Conservation (phyloP, 1,140 invertebrate genomes). For the Euborellia annulipes region DNA sequence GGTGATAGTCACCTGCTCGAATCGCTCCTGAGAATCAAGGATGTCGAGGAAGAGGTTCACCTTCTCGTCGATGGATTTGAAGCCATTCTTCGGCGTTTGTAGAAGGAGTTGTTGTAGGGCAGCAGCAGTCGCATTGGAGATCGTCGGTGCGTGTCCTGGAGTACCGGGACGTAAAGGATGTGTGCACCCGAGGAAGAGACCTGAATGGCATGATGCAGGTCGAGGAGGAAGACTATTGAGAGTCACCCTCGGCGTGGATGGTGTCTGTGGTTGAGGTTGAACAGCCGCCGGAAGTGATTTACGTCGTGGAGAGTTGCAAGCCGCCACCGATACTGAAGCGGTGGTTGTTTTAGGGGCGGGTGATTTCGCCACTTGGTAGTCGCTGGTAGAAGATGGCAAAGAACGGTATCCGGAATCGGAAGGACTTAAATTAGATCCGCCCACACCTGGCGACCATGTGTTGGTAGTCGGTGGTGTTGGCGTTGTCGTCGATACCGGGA, state of each 20-base stretch:
- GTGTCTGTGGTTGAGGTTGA: constrained; percentile 22
- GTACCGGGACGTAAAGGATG: constrained; percentile 13
- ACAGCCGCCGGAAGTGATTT: constrained; percentile 5
- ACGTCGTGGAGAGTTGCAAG: not conserved
- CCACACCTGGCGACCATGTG: constrained; percentile 18
- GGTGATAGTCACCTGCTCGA: constrained; percentile 48
- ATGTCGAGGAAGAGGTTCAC: constrained; percentile 62
- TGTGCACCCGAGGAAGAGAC: constrained; percentile 32
- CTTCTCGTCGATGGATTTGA: constrained; percentile 57
- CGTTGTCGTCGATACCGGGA: constrained; percentile 10
- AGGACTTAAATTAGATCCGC: constrained; percentile 24
- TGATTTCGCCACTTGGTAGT: constrained; percentile 40
- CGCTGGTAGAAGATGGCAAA: constrained; percentile 37
- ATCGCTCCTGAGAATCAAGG: constrained; percentile 58
- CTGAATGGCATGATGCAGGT: constrained; percentile 30
- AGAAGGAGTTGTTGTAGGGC: constrained; percentile 50
- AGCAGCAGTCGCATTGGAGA: constrained; percentile 29
- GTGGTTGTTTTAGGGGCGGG: constrained; percentile 18
- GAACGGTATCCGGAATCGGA: constrained; percentile 37
- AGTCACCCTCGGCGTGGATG: constrained; percentile 41
- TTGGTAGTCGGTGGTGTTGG: constrained; percentile 12
- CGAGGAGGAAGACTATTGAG: constrained; percentile 28
- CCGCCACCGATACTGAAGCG: constrained; percentile 14
- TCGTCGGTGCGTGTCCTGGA: constrained; percentile 24
- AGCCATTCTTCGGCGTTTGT: constrained; percentile 47